Evolutionary conservation across 1,140 invertebrate species (phyloP), one percentile per base, ranked within the genome.

Genomic region (Zaprionus camerounensis): DNA sequence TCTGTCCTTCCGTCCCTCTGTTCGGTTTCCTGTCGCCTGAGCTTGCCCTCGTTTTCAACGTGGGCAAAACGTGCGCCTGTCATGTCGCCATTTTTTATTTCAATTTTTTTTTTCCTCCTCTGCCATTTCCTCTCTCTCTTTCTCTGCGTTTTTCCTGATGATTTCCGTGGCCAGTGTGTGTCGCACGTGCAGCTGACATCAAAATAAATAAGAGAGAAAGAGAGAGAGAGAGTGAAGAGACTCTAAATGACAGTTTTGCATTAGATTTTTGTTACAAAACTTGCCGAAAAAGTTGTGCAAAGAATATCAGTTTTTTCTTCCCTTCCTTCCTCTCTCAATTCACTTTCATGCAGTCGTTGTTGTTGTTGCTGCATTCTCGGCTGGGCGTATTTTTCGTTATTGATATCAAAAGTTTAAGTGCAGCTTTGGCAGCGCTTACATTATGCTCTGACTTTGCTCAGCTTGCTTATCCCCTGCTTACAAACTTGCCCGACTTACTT

Each of bases 381-480:
- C 44, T 78, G 44, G 53, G 28, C 56, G 59, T 70, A 55, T 38
- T 63, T 61, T 65, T 72, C 64, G 63, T 78, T 90, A 88, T 88
- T 90, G 85, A 88, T 88, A 88, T 88, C 85, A 84, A 90, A 88
- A 88, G 84, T 88, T 88, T 88, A 88, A 88, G 85, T 88, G 85
- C 84, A 88, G 84, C 84, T 88, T 87, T 88, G 81, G 81, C 74
- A 65, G 75, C 59, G 84, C 81, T 88, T 88, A 88, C 84, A 88
- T 90, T 90, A 84, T 84, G 81, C 84, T 88, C 83, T 81, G 82
- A 70, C 69, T 75, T 71, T 76, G 75, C 82, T 83, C 76, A 86
- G 63, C 64, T 72, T 80, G 76, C 76, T 87, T 83, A 88, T 87
- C 84, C 73, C 36, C 81, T 58, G 78, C 83, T 88, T 83, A 83